phyloP scores from a whole-genome alignment of 2,888 invertebrate genomes.

The Apamea monoglypha region DNA sequence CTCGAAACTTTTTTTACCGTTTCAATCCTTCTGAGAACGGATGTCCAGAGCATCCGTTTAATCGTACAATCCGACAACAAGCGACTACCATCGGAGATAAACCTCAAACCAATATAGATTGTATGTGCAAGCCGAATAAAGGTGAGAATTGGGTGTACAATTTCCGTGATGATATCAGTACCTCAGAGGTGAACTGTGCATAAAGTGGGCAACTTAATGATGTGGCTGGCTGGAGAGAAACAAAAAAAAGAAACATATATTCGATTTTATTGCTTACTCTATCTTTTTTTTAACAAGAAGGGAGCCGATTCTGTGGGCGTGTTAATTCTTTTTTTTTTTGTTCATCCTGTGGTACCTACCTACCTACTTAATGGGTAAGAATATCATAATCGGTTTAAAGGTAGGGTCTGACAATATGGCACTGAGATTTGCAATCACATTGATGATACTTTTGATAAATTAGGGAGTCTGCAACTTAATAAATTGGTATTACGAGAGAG shows the following conservation, averaged over 20 bases:
- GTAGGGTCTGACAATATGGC: neutral
- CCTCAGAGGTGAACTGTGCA: slow-evolving; percentile 57
- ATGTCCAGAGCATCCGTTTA: slow-evolving; percentile 85
- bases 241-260: slow-evolving; percentile 62
- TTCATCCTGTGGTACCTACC: slow-evolving; percentile 9
- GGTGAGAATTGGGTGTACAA: slow-evolving; percentile 41
- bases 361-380: slow-evolving; percentile 1
- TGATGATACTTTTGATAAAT: neutral
- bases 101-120: slow-evolving; percentile 39
- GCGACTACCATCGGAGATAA: slow-evolving; percentile 61
- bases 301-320: slow-evolving; percentile 38
- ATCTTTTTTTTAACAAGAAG: slow-evolving; percentile 30
- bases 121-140: slow-evolving; percentile 1
- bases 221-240: slow-evolving; percentile 55
- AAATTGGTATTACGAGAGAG: neutral
- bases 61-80: slow-evolving; percentile 77
- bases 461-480: neutral
- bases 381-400: slow-evolving; percentile 11
- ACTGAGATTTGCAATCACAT: neutral
- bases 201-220: slow-evolving; percentile 70
- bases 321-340: slow-evolving; percentile 30
- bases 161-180: slow-evolving; percentile 59
- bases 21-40: slow-evolving; percentile 88
- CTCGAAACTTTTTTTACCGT: slow-evolving; percentile 71
- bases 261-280: slow-evolving; percentile 57